Conservation (phyloP, 2,797 vertebrate genomes). For the Cossypha caffra region DNA sequence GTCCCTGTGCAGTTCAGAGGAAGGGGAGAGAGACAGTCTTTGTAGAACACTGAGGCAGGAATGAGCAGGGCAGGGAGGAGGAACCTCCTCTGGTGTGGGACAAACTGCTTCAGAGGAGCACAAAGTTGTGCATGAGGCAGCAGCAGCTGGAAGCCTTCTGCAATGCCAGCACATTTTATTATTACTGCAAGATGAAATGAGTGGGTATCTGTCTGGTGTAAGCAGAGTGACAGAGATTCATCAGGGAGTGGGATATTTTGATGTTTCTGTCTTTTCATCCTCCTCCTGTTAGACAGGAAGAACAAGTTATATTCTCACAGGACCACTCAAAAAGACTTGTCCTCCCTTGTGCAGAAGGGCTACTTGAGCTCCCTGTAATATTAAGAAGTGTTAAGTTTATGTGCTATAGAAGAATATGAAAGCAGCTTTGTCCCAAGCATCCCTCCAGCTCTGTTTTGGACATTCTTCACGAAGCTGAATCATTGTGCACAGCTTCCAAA, state of each 20-base stretch:
- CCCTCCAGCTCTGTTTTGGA: background rate
- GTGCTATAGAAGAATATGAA: background rate
- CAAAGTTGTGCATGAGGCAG: constrained; percentile 3
- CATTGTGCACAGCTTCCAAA: background rate
- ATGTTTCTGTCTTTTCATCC: constrained; percentile 44
- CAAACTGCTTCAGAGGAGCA: background rate
- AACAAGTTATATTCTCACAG: background rate
- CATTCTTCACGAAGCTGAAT: background rate
- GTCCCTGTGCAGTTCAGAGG: constrained; percentile 48
- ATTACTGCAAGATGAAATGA: constrained; percentile 9
- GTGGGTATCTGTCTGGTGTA: background rate
- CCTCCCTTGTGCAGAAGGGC: background rate
- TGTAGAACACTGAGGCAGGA: background rate
- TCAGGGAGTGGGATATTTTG: constrained; percentile 15
- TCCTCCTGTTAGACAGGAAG: constrained; percentile 47
- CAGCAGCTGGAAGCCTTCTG: constrained; percentile 29
- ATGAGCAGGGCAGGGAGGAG: background rate
- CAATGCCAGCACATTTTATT: constrained; percentile 38
- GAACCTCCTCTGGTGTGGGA: background rate
- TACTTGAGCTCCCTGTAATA: background rate
- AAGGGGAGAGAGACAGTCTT: constrained; percentile 47
- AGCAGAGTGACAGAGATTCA: constrained; percentile 53
- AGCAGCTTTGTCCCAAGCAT: background rate
- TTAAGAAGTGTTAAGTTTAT: background rate
- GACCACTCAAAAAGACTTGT: constrained; percentile 20